Evolutionary conservation across 2,888 invertebrate genomes (phyloP).

Genomic region (Onthophagus sagittarius): DNA sequence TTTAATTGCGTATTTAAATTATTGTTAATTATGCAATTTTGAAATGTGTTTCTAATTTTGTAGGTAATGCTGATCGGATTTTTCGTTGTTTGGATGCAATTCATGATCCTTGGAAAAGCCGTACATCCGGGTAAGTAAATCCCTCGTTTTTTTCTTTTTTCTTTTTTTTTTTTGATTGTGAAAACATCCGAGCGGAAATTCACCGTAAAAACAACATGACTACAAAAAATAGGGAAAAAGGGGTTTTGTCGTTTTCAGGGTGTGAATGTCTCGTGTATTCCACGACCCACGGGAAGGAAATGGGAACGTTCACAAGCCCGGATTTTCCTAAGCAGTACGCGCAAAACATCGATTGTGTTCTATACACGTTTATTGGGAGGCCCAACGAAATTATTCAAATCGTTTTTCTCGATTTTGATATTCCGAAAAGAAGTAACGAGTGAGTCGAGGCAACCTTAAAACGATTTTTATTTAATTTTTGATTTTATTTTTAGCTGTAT

Average conservation of each 20-base stretch:
- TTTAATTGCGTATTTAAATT: too few species aligned
- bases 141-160: constrained; percentile 36
- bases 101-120: constrained; percentile 44
- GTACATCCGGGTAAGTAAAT: constrained; percentile 46
- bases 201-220: neutral
- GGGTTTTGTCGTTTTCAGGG: constrained; percentile 54
- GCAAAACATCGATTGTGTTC: constrained; percentile 70
- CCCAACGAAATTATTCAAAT: constrained; percentile 79
- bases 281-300: constrained; percentile 72
- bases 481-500: constrained; percentile 62
- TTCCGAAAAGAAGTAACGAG: constrained; percentile 64
- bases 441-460: constrained; percentile 50
- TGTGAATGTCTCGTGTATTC: constrained; percentile 81
- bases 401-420: constrained; percentile 74
- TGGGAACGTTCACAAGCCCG: constrained; percentile 78
- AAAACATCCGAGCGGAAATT: too few species aligned
- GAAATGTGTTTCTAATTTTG: constrained; percentile 11
- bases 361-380: constrained; percentile 78
- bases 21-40: too few species aligned
- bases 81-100: constrained; percentile 40
- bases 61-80: constrained; percentile 17
- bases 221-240: neutral
- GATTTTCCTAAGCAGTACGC: constrained; percentile 78
- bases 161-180: neutral
- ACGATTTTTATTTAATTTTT: constrained; percentile 14